Conservation (phyloP, 1,140 invertebrate genomes). For the Drosophila micromelanica region DNA sequence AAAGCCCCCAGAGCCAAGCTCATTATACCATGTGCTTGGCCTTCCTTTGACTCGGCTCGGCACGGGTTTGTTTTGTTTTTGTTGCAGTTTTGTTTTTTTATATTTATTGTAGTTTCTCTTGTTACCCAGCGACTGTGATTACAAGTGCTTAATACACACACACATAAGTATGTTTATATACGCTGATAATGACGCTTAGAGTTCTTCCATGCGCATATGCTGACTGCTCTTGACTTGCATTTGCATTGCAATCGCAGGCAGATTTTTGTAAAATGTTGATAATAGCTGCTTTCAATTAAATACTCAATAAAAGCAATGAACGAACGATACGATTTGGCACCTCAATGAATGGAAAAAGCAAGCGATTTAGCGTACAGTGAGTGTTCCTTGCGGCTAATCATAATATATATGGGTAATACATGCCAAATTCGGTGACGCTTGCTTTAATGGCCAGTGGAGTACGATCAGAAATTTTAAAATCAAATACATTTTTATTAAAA, state of each 20-base stretch:
- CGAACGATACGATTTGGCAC: conserved; percentile 20
- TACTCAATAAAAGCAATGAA: no score
- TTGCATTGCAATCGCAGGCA: conserved; percentile 36
- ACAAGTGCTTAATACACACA: conserved; percentile 39
- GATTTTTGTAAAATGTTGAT: conserved; percentile 29
- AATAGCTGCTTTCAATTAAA: conserved; percentile 38
- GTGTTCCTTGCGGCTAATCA: background rate
- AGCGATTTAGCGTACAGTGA: background rate
- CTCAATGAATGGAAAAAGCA: conserved; percentile 14
- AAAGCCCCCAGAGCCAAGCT: conserved; percentile 36
- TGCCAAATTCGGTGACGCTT: background rate
- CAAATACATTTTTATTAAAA: no score
- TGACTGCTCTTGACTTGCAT: conserved; percentile 43
- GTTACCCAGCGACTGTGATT: conserved; percentile 37
- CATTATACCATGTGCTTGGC: conserved; percentile 40
- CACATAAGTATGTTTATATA: background rate
- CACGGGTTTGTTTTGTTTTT: conserved; percentile 25
- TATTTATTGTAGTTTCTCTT: conserved; percentile 44
- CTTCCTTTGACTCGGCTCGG: conserved; percentile 23
- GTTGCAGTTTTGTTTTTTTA: conserved; percentile 10
- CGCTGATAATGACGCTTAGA: conserved; percentile 14
- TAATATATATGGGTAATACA: background rate
- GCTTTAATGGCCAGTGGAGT: background rate
- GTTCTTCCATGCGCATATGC: background rate
- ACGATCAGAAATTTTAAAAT: no score